Base-by-base conservation (phyloP, 2,113 vertebrate species). In the Microtus richardsoni region DNA sequence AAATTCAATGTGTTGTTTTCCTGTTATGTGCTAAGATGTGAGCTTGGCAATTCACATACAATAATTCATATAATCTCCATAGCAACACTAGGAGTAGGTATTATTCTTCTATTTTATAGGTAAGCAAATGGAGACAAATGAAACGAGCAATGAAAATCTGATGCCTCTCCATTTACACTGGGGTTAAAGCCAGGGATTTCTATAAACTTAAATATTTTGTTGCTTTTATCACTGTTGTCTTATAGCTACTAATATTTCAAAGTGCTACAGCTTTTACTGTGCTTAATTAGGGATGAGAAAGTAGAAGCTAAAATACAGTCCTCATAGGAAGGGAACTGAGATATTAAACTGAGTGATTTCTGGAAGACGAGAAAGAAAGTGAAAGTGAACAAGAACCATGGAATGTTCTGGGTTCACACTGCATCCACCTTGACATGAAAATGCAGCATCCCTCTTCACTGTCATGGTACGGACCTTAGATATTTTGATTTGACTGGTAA, bases 11-110 rank as follows among this genome's bases (percentile, higher is more conserved):
- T 14, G 62, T 33, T 78, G 9, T 91, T 91, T 89, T 73, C 36
- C 21, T 87, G 14, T 52, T 92, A 86, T 12, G 0, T 83, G 85
- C 54, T 49, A 66, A 80, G 52, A 60, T 80, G 14, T 84, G 22
- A 13, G 13, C n/a, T 85, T 60, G 64, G 70, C 52, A 88, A 93
- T 93, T 94, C 89, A 84, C 14, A 79, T 78, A 70, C 16, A 64
- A 22, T 52, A 95, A 95, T 90, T 95, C 75, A 75, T 39, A 70
- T 80, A 49, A 84, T 97, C 95, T 96, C 90, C 91, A 96, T 95
- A 73, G 95, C 73, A 97, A 95, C 84, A 75, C 36, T 73, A 62
- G 52, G 9, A 91, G 64, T 36, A 78, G 30, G 52, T 75, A 58
- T 62, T 60, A 54, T 84, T 88, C 54, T 95, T 88, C 64, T 83